Evolutionary conservation across 1,140 invertebrate species (phyloP).

Genomic region (Drosophila cardini): DNA sequence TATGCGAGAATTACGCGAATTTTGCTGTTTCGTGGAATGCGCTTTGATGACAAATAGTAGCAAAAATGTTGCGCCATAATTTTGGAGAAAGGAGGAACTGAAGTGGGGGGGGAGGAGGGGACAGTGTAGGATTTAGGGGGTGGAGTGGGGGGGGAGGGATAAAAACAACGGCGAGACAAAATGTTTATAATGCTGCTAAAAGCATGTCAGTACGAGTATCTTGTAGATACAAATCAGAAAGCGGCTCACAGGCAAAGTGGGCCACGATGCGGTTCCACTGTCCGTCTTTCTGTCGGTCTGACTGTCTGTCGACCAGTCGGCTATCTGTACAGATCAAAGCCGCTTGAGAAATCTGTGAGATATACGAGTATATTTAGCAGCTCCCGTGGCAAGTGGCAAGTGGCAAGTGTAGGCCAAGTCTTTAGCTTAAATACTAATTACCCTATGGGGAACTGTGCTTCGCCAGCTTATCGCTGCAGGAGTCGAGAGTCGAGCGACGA

Average conservation of each 20-base stretch:
- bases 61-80: slow-evolving; percentile 73
- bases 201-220: slow-evolving; percentile 74
- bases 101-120: background rate
- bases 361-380: slow-evolving; percentile 60
- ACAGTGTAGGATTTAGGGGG: background rate
- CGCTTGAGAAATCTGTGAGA: slow-evolving; percentile 44
- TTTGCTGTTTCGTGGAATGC: slow-evolving; percentile 70
- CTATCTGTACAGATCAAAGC: slow-evolving; percentile 74
- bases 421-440: slow-evolving; percentile 74
- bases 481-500: slow-evolving; percentile 39
- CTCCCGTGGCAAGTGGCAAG: slow-evolving; percentile 74
- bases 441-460: slow-evolving; percentile 71
- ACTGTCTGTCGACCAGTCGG: slow-evolving; percentile 35
- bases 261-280: slow-evolving; percentile 49
- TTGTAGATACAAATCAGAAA: slow-evolving; percentile 75
- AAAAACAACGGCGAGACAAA: slow-evolving; percentile 58
- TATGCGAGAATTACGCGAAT: slow-evolving; percentile 29
- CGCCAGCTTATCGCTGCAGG: slow-evolving; percentile 48
- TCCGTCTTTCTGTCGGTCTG: slow-evolving; percentile 1
- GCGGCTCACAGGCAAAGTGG: slow-evolving; percentile 55
- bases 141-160: background rate
- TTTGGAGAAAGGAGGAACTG: background rate
- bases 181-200: slow-evolving; percentile 83
- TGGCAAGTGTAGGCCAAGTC: slow-evolving; percentile 55
- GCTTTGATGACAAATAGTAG: slow-evolving; percentile 79